Percentiles rank a stretch among this genome's conserved stretches.
Evolutionary conservation across 2,113 vertebrate species (phyloP).

Genomic region (Lontra canadensis): DNA sequence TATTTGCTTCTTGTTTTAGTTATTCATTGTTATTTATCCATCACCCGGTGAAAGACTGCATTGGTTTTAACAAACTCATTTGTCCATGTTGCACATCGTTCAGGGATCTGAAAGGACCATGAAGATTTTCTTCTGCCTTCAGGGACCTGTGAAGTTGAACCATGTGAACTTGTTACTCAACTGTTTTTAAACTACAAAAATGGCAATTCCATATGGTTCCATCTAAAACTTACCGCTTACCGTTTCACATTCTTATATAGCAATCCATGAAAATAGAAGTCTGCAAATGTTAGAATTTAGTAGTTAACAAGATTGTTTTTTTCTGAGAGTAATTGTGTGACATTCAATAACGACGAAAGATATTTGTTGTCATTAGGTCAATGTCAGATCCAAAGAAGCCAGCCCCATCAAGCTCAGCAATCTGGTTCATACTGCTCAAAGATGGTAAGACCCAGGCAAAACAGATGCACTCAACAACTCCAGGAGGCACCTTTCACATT

Average conservation of each 20-base stretch:
- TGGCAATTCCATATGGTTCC: background rate
- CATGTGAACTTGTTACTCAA: background rate
- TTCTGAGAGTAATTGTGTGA: conserved; percentile 67
- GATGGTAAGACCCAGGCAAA: conserved; percentile 31
- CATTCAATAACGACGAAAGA: conserved; percentile 73
- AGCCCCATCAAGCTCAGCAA: background rate
- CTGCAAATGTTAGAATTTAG: conserved; percentile 71
- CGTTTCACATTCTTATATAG: conserved; percentile 59
- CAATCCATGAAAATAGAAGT: conserved; percentile 64
- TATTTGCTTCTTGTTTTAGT: background rate
- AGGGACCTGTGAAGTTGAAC: background rate
- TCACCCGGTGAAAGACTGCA: background rate
- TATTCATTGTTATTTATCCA: background rate
- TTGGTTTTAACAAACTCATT: background rate
- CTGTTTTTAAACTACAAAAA: background rate
- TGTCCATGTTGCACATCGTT: background rate
- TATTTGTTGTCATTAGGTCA: background rate
- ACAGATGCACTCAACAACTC: background rate
- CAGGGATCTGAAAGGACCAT: background rate
- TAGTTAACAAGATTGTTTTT: conserved; percentile 72
- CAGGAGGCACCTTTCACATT: background rate
- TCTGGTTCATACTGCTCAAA: conserved; percentile 3
- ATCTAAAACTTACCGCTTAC: background rate
- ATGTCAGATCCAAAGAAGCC: background rate
- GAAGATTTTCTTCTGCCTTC: background rate